Evolutionary conservation across 2,888 invertebrate genomes (phyloP).

Genomic region (Cecidostiba fungosa): DNA sequence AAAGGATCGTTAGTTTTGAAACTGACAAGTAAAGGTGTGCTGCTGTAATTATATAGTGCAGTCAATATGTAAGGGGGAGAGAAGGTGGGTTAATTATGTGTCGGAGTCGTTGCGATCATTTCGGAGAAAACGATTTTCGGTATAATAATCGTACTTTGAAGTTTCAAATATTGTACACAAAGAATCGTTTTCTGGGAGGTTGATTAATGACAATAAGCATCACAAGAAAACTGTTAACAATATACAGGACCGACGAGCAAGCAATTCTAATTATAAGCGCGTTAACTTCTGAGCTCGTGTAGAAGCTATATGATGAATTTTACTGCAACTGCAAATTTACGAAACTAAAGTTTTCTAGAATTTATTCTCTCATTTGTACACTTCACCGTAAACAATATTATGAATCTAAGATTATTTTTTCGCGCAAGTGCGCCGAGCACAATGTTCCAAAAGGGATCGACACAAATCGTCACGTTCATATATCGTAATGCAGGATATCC

Average conservation of each 20-base stretch:
- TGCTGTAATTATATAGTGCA: not conserved
- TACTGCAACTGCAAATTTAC: no score
- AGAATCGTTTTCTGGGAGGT: not conserved
- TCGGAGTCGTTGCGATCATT: not conserved
- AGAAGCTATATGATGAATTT: no score
- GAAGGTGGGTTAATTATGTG: not conserved
- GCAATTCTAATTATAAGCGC: no score
- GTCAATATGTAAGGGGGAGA: not conserved
- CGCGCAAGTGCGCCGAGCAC: no score
- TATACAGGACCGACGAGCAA: not conserved
- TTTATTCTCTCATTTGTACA: no score
- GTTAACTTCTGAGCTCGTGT: no score
- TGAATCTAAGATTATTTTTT: no score
- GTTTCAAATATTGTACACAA: no score
- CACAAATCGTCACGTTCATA: not conserved
- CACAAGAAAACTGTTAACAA: not conserved
- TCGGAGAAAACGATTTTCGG: not conserved
- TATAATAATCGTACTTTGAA: not conserved
- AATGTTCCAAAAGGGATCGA: no score
- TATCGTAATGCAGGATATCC: slow-evolving; percentile 37
- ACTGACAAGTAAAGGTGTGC: not conserved
- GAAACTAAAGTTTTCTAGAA: no score
- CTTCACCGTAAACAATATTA: no score
- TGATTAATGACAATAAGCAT: not conserved
- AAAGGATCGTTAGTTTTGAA: not conserved